Conservation (phyloP, 2,113 vertebrate genomes). For the Cavia aperea region DNA sequence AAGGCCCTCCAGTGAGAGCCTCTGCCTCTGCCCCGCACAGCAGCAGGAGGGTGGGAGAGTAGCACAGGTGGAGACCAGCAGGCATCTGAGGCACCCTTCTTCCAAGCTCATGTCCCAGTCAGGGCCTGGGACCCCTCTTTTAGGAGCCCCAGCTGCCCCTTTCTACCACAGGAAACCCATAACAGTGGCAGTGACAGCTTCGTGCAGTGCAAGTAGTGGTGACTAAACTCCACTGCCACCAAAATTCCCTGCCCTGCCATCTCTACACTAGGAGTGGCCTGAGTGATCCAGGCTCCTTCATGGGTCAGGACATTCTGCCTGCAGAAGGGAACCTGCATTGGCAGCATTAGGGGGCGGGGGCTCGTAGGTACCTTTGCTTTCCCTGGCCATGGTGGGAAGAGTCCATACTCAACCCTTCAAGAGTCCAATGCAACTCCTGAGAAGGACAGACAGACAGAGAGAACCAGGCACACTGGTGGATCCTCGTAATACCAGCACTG, state of each 20-base stretch:
- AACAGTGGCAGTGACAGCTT: not conserved
- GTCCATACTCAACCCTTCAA: not conserved
- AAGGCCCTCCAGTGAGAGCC: not conserved
- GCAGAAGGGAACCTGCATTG: accelerated
- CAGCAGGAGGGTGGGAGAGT: not conserved
- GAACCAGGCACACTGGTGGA: not conserved
- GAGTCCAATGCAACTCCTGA: not conserved
- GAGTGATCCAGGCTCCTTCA: not conserved
- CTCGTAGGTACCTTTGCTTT: not conserved
- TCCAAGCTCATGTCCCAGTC: not conserved
- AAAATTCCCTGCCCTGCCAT: too few relatives aligned
- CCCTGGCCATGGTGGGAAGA: not conserved
- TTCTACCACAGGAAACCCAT: accelerated
- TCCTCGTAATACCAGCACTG: not conserved
- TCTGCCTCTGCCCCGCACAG: not conserved
- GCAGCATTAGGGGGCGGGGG: too few relatives aligned
- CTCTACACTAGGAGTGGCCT: not conserved
- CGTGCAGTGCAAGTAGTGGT: accelerated
- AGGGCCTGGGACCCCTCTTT: too few relatives aligned
- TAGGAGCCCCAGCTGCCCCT: not conserved
- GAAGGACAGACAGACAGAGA: too few relatives aligned
- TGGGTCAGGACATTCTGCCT: not conserved
- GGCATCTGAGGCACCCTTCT: not conserved
- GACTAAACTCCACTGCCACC: not conserved
- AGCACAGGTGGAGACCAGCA: not conserved